Conservation (phyloP, 2,888 invertebrate species). For the Stomorhina lunata region DNA sequence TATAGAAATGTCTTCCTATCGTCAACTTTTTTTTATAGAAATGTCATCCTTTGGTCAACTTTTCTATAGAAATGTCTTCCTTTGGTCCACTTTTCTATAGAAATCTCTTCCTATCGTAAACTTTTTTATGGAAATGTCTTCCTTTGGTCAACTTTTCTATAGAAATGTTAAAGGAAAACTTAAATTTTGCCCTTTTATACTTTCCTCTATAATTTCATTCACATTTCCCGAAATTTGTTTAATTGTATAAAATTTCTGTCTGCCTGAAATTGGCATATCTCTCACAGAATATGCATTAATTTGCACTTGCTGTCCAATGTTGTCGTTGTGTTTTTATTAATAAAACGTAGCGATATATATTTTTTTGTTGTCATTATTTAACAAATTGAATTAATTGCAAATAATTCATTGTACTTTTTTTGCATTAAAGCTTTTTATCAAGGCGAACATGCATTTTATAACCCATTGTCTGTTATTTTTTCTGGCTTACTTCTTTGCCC, state of each 20-base stretch:
- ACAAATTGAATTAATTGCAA: conserved; percentile 59
- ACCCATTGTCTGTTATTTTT: background rate
- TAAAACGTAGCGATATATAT: background rate
- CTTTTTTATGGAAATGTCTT: too few relatives aligned
- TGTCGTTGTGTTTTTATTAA: conserved; percentile 24
- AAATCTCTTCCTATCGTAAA: too few relatives aligned
- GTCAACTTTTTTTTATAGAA: too few relatives aligned
- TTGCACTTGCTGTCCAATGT: conserved; percentile 25
- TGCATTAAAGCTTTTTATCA: conserved; percentile 40
- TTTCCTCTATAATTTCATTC: background rate
- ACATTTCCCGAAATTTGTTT: background rate
- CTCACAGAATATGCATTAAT: conserved; percentile 9
- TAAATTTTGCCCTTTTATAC: too few relatives aligned
- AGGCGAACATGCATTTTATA: conserved; percentile 26
- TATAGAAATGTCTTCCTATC: too few relatives aligned
- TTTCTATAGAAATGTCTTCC: too few relatives aligned
- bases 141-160: too few relatives aligned
- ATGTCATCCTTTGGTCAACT: too few relatives aligned
- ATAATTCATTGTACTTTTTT: conserved; percentile 52
- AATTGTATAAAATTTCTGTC: background rate
- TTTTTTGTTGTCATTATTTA: conserved; percentile 12
- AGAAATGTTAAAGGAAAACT: too few relatives aligned
- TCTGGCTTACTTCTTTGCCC: background rate
- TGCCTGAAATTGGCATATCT: background rate
- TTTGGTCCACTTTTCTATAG: too few relatives aligned